A percentile compares a stretch with the other conserved stretches of the same genome.
Evolutionary conservation across 2,888 invertebrate species (phyloP).

Genomic region (Tinea pellionella): DNA sequence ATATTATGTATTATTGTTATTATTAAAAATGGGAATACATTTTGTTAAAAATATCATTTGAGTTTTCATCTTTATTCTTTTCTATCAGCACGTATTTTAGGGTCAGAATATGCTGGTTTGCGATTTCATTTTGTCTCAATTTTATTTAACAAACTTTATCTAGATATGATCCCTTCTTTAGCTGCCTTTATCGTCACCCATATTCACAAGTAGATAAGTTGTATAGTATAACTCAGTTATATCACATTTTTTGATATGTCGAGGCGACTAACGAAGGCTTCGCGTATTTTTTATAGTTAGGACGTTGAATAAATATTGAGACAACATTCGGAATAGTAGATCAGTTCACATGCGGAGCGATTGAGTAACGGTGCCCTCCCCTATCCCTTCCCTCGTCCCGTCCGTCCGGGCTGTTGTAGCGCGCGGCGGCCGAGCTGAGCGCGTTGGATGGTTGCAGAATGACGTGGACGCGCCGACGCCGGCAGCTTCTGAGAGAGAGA

Average conservation of each 20-base stretch:
- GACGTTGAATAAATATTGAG: not conserved
- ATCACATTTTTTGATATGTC: not conserved
- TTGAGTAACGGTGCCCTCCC: conserved; percentile 51
- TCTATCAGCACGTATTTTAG: conserved; percentile 39
- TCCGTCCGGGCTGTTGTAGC: conserved; percentile 32
- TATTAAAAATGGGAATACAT: not conserved
- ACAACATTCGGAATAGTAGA: conserved; percentile 20
- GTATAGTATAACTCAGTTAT: not conserved
- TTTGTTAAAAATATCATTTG: conserved; percentile 5
- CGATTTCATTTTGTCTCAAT: conserved; percentile 18
- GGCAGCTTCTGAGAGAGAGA: conserved; percentile 40
- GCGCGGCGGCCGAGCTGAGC: conserved; percentile 55
- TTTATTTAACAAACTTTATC: not conserved
- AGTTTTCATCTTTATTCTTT: conserved; percentile 19
- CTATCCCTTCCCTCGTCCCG: conserved; percentile 21
- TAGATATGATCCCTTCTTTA: too few relatives aligned
- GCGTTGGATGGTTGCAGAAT: conserved; percentile 66
- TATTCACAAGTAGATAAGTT: not conserved
- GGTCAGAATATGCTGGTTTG: conserved; percentile 35
- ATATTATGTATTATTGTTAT: not conserved
- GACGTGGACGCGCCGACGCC: conserved; percentile 65
- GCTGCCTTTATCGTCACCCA: too few relatives aligned
- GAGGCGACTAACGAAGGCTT: not conserved
- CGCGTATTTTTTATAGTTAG: too few relatives aligned
- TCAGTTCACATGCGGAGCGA: conserved; percentile 32